Evolutionary conservation across 2,888 invertebrate species (phyloP).

Genomic region (Sarcophaga subvicina): DNA sequence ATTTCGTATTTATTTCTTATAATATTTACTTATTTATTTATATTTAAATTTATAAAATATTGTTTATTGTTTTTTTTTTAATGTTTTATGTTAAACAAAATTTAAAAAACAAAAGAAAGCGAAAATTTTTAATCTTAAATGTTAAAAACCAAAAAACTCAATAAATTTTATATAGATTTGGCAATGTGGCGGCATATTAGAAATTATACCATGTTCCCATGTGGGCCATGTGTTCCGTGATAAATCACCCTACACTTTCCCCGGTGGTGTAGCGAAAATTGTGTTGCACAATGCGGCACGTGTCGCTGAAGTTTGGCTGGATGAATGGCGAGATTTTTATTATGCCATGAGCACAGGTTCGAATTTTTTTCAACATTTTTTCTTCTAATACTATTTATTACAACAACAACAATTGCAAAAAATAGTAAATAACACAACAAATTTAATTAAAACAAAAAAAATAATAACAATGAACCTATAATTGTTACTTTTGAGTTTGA

Average conservation of each 20-base stretch:
- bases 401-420: slow-evolving; percentile 27
- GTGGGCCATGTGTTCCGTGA: slow-evolving; percentile 99
- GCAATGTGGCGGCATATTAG: slow-evolving; percentile 98
- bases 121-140: slow-evolving; percentile 61
- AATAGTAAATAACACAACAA: slow-evolving; percentile 58
- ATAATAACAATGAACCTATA: slow-evolving; percentile 6
- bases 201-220: slow-evolving; percentile 97
- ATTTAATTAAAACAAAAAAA: slow-evolving; percentile 12
- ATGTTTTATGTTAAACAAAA: slow-evolving; percentile 45
- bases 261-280: slow-evolving; percentile 98
- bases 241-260: slow-evolving; percentile 99
- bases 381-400: slow-evolving; percentile 47
- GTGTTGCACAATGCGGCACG: slow-evolving; percentile 99
- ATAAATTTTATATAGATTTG: slow-evolving; percentile 87
- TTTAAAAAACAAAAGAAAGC: slow-evolving; percentile 48
- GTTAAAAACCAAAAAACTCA: slow-evolving; percentile 8
- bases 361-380: slow-evolving; percentile 69
- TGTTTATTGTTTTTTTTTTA: slow-evolving; percentile 34
- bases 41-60: slow-evolving; percentile 26
- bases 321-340: slow-evolving; percentile 99
- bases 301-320: slow-evolving; percentile 99
- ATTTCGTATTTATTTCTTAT: slow-evolving; percentile 26
- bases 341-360: slow-evolving; percentile 99
- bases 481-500: slow-evolving; percentile 53
- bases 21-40: slow-evolving; percentile 11